These are phyloP conservation scores for Rhopalosiphum padi DNA, from an alignment of 1,140 invertebrate species.

Conservation along the genomic window DNA sequence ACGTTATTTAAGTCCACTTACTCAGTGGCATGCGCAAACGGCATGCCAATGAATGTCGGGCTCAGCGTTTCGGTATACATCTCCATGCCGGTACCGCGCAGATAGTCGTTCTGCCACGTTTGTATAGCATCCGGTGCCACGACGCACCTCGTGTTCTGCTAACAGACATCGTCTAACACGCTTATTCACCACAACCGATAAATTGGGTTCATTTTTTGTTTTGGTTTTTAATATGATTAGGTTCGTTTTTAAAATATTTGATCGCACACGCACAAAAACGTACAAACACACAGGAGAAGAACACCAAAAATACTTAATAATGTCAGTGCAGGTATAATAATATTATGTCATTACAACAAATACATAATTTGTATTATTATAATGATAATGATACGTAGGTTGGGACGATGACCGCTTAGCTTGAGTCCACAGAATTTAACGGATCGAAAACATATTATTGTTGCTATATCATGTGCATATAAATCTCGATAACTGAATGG, in stretches of 20 bases:
- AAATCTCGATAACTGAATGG: background rate
- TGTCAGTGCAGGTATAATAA: background rate
- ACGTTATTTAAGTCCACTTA: constrained; percentile 72
- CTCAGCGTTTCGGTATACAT: constrained; percentile 99
- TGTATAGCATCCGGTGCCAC: constrained; percentile 92
- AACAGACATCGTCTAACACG: constrained; percentile 57
- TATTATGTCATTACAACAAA: background rate
- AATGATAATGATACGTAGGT: background rate
- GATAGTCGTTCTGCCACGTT: constrained; percentile 99
- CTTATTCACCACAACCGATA: constrained; percentile 55
- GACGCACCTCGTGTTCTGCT: constrained; percentile 57
- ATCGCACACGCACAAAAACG: constrained; percentile 7
- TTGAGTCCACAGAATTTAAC: background rate
- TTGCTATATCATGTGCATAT: background rate
- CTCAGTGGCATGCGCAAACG: constrained; percentile 99
- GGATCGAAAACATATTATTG: background rate
- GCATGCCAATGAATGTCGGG: constrained; percentile 99
- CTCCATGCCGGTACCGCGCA: constrained; percentile 99
- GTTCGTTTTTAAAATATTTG: background rate
- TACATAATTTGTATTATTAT: background rate
- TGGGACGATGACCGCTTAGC: background rate
- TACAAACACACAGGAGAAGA: background rate
- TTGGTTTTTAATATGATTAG: background rate
- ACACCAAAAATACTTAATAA: background rate
- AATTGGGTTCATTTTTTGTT: constrained; percentile 24